Base-by-base conservation (phyloP, 1,140 invertebrate genomes). In the Stegodyphus mimosarum region DNA sequence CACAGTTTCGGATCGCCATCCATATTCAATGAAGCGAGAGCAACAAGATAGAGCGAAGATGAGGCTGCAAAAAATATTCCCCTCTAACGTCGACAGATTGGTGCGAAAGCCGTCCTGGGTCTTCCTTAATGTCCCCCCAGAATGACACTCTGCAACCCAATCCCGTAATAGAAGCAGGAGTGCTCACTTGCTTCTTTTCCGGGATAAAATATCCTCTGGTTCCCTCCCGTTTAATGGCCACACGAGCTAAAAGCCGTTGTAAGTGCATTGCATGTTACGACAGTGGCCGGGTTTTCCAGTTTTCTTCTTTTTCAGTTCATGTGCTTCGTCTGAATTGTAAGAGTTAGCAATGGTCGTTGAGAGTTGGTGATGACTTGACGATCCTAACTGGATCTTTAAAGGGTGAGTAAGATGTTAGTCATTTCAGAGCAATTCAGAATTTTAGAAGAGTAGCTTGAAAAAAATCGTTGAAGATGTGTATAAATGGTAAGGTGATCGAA, bases 131-230 rank as follows among this genome's bases (percentile, higher is more conserved):
- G 64, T 76, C 81, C 81, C 71, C 63, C 71, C 60, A 53, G 69
- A 83, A 83, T 83, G 80, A 83, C 80, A 83, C 72, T 73, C 53
- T 83, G 70, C 67, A 83, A 83, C 80, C 71, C 80, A 83, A 83
- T 83, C 80, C 80, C 53, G 80, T 83, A 83, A 83, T 83, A 83
- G 80, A 81, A 81, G 78, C 78, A 83, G 80, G 80, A 83, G 60
- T 66, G 80, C 70, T 75, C 33, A 33, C 33, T 33, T 33, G 33
- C 1, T 33, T 33, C 33, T 33, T 33, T 33, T 75, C 15, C 33
- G 13, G 70, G 70, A 51, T 66, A 53, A 83, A 74, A 74, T 74
- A 66, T 83, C 60, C 60, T 50, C 71, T 53, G 18, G 64, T 15
- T 60, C 55, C 55, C 55, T 60, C 55, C 53, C 69, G 63, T 83